Base-by-base conservation (phyloP, 2,797 vertebrate species). In the Schizopygopsis pylzovi region DNA sequence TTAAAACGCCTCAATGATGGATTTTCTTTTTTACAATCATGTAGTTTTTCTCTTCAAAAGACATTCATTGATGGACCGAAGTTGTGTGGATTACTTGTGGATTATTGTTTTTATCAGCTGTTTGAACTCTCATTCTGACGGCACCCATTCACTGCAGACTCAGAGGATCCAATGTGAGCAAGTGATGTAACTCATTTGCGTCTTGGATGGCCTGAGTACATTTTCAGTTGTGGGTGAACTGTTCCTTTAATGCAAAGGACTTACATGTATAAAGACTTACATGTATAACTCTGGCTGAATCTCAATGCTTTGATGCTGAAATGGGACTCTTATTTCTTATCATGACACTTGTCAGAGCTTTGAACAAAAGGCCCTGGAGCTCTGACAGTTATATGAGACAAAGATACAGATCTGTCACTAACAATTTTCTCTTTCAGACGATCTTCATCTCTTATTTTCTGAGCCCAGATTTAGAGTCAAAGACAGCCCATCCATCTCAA, bases 401-500 rank as follows among this genome's bases (percentile, higher is more conserved):
- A 56, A 39, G 20, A 85, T 70, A 56, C 75, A 56, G 47, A 43
- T 79, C 75, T 70, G 76, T 70, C 75, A 78, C 73, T 77, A 54
- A 77, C 73, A 84, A 77, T 84, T 43, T 77, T 84, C 47, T 54
- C 22, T 61, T 45, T 78, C 45, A 33, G 65, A 61, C 1, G 1
- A 52, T 45, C 52, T 68, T 71, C 25, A 72, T 79, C 52, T 77
- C 49, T 12, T 18, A 37, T 79, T 70, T 45, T 79, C 65, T 16
- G 0, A 59, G 52, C 41, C 52, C 65, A 56, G 25, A 22, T 47
- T 33, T 47, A 61, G 9, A 71, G 52, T 11, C 39, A 20, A 28
- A 33, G 25, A 79, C 61, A 77, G 67, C 41, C 18, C 52, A 75
- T 83, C 71, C 56, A 75, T 75, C 81, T 83, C 71, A 63, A 83